Evolutionary conservation across 2,888 invertebrate species (phyloP).

Genomic region (Teleiodes luculella): DNA sequence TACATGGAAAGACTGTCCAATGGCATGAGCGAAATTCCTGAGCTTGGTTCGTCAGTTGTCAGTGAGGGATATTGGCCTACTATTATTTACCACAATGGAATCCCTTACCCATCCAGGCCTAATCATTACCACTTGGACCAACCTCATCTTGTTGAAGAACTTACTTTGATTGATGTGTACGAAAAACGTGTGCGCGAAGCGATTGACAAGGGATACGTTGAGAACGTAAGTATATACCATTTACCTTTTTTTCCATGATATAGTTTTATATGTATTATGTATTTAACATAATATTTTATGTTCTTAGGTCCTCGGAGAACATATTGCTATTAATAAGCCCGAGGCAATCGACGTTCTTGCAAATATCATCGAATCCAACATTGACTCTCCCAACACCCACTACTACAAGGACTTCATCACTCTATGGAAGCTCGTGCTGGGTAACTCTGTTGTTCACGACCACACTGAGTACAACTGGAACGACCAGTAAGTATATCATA

Average conservation of each 20-base stretch:
- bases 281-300: background rate
- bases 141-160: conserved; percentile 57
- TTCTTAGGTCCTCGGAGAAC: conserved; percentile 65
- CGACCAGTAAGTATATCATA: conserved; percentile 34
- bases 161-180: conserved; percentile 66
- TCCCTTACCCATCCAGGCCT: conserved; percentile 81
- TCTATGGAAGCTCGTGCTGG: conserved; percentile 79
- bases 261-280: too few relatives aligned
- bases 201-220: conserved; percentile 77
- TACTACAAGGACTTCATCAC: conserved; percentile 80
- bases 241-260: too few relatives aligned
- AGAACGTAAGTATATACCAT: conserved; percentile 51
- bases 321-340: conserved; percentile 78
- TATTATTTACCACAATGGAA: conserved; percentile 81
- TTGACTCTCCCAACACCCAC: conserved; percentile 77
- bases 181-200: conserved; percentile 79
- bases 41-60: conserved; percentile 74
- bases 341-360: conserved; percentile 82
- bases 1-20: conserved; percentile 86
- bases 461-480: conserved; percentile 33
- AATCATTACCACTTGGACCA: conserved; percentile 74
- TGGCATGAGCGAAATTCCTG: conserved; percentile 82
- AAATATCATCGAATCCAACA: conserved; percentile 81
- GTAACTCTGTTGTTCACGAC: conserved; percentile 54
- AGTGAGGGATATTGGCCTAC: conserved; percentile 81